These are phyloP conservation scores for Indicator maculatus DNA, from an alignment of 2,113 vertebrate genomes.

Conservation along the genomic window DNA sequence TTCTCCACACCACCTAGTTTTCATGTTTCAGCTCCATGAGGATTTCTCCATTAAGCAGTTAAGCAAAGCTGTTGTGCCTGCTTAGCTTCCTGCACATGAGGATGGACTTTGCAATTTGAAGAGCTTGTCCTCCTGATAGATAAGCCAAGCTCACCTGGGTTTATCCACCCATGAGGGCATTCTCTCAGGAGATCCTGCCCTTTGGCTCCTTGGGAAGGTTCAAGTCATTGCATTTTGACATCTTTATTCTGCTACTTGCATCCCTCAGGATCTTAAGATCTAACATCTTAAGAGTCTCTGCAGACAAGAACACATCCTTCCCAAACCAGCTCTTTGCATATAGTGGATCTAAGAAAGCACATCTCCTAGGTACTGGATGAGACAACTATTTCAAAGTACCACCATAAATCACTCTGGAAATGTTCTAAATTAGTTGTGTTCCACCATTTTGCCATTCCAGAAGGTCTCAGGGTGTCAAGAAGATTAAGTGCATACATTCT, in stretches of 20 bases:
- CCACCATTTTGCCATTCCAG: not conserved
- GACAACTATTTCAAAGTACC: not conserved
- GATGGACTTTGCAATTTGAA: not conserved
- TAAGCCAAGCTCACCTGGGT: not conserved
- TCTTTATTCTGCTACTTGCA: not conserved
- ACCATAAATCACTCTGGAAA: not conserved
- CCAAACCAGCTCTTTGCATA: not conserved
- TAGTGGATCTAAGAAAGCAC: not conserved
- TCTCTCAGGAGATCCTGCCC: not conserved
- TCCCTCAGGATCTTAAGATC: not conserved
- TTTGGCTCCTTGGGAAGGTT: not conserved
- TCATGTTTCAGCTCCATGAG: not conserved
- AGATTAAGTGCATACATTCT: not conserved
- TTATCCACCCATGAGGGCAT: not conserved
- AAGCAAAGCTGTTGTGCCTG: not conserved
- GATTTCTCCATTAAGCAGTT: not conserved
- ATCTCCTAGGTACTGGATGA: not conserved
- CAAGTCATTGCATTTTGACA: not conserved
- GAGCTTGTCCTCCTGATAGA: not conserved
- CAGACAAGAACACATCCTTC: not conserved
- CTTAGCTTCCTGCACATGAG: not conserved
- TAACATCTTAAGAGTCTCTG: not conserved
- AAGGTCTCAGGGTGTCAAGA: not conserved
- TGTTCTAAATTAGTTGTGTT: not conserved
- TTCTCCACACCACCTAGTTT: not conserved